Percentiles rank a stretch among this genome's conserved stretches.
These are phyloP conservation scores for Conger conger DNA, from an alignment of 2,113 vertebrate species.

Conservation along the genomic window DNA sequence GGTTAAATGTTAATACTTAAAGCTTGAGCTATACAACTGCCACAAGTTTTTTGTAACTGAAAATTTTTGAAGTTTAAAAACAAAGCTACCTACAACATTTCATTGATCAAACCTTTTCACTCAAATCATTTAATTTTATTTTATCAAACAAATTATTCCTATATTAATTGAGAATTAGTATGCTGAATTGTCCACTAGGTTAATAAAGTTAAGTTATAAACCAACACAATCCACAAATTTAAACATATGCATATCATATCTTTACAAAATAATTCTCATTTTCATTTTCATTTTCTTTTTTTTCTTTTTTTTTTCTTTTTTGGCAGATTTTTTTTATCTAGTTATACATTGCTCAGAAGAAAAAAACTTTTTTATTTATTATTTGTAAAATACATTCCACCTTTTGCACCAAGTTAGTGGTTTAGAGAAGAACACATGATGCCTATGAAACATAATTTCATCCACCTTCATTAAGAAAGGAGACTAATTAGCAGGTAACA, in stretches of 20 bases:
- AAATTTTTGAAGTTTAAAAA: conserved; percentile 90
- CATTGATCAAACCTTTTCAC: conserved; percentile 84
- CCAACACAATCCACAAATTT: conserved; percentile 89
- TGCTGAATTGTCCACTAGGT: conserved; percentile 88
- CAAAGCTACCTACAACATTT: conserved; percentile 87
- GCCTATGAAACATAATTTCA: conserved; percentile 74
- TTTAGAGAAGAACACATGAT: conserved; percentile 79
- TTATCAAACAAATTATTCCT: conserved; percentile 97
- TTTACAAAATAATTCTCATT: conserved; percentile 80
- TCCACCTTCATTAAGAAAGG: conserved; percentile 70
- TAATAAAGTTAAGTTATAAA: conserved; percentile 93
- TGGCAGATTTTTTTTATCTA: conserved; percentile 80
- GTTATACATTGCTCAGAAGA: conserved; percentile 90
- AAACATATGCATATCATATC: conserved; percentile 84
- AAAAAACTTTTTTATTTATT: conserved; percentile 79
- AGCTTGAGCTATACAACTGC: conserved; percentile 93
- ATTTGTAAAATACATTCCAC: conserved; percentile 83
- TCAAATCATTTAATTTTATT: conserved; percentile 95
- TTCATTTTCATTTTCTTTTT: conserved; percentile 58
- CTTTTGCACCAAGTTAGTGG: conserved; percentile 79
- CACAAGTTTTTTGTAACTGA: conserved; percentile 87
- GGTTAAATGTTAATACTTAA: conserved; percentile 99
- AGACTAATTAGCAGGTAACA: conserved; percentile 57
- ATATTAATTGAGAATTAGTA: conserved; percentile 95
- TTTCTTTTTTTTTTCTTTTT: conserved; percentile 20